Percentiles rank a stretch among this genome's conserved stretches.
phyloP scores from a whole-genome alignment of 2,797 vertebrate species.

The Pampus argenteus region DNA sequence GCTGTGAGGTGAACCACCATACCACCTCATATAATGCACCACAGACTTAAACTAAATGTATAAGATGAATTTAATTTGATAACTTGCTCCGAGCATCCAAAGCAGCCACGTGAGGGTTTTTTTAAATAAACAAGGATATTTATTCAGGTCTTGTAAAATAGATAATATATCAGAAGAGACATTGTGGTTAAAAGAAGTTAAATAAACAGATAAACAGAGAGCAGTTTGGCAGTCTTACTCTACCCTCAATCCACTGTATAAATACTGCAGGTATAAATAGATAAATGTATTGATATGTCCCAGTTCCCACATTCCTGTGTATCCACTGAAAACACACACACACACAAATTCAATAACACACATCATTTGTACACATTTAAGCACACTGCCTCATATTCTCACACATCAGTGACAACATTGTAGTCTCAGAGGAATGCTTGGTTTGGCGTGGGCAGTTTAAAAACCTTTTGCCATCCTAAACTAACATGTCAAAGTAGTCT shows the following conservation, averaged over 20 bases:
- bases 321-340: constrained; percentile 15
- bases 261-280: constrained; percentile 5
- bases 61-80: constrained; percentile 9
- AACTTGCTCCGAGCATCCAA: constrained; percentile 4
- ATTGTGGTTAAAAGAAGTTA: constrained; percentile 4
- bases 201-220: constrained; percentile 7
- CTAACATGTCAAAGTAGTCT: constrained; percentile 36
- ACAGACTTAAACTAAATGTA: constrained; percentile 14
- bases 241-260: background rate
- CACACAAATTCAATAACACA: constrained; percentile 19
- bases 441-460: constrained; percentile 41
- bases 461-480: constrained; percentile 46
- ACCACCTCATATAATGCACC: too few relatives aligned
- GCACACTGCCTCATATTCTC: constrained; percentile 52
- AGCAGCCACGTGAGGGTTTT: background rate
- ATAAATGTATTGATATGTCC: constrained; percentile 6
- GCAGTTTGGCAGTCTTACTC: constrained; percentile 1
- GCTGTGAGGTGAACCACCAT: too few relatives aligned
- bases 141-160: background rate
- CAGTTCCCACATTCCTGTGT: constrained; percentile 20
- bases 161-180: background rate
- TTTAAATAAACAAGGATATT: constrained; percentile 29
- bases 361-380: constrained; percentile 10
- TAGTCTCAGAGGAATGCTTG: constrained; percentile 53
- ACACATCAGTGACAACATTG: constrained; percentile 64